Conservation (phyloP, 2,888 invertebrate species). For the Busseola fusca region DNA sequence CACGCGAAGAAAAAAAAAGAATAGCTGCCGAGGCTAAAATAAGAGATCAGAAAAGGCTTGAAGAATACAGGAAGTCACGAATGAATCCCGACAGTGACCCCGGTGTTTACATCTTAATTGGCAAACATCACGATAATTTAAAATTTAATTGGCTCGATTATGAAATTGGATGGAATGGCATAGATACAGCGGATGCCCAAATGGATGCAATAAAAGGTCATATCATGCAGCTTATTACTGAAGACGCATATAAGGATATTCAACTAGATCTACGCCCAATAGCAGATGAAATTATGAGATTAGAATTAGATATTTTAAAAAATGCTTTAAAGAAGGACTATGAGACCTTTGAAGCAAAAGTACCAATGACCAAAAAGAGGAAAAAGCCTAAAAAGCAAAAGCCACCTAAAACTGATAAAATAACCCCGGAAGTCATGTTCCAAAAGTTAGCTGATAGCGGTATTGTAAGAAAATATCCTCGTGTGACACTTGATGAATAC, state of each 20-base stretch:
- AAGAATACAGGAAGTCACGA: slow-evolving; percentile 86
- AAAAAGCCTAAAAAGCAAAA: slow-evolving; percentile 82
- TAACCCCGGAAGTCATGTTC: slow-evolving; percentile 91
- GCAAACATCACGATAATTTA: slow-evolving; percentile 68
- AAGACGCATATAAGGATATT: slow-evolving; percentile 90
- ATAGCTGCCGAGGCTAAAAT: slow-evolving; percentile 74
- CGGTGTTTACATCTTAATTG: slow-evolving; percentile 77
- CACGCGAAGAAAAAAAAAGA: slow-evolving; percentile 81
- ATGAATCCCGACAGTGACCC: slow-evolving; percentile 83
- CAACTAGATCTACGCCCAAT: slow-evolving; percentile 91
- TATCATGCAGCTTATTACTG: slow-evolving; percentile 91
- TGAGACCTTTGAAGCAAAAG: slow-evolving; percentile 58
- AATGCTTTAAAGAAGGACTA: slow-evolving; percentile 86
- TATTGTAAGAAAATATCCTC: slow-evolving; percentile 91
- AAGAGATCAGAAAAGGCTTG: slow-evolving; percentile 76
- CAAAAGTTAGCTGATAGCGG: slow-evolving; percentile 92
- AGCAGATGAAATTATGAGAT: slow-evolving; percentile 91
- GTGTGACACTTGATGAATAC: slow-evolving; percentile 89
- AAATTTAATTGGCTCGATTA: slow-evolving; percentile 74
- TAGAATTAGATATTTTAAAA: slow-evolving; percentile 88
- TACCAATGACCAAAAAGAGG: slow-evolving; percentile 75
- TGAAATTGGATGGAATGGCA: slow-evolving; percentile 77
- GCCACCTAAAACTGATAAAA: slow-evolving; percentile 90
- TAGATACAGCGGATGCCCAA: slow-evolving; percentile 82
- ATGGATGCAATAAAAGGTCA: slow-evolving; percentile 90